Conservation (phyloP, 2,113 vertebrate genomes). For the Ceratotherium simum region DNA sequence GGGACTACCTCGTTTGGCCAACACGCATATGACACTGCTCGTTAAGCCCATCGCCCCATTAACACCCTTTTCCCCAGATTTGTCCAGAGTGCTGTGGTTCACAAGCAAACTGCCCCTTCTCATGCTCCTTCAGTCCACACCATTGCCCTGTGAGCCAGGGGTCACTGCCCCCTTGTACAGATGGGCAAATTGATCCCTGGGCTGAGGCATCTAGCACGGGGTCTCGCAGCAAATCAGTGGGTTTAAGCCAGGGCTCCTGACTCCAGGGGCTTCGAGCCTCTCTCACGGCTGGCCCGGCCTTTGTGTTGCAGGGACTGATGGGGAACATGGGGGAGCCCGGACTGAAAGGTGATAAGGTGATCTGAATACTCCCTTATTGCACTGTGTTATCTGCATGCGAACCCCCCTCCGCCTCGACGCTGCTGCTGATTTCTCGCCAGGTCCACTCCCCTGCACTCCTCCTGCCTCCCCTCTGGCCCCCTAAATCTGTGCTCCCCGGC, state of each 20-base stretch:
- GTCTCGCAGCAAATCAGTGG: not conserved
- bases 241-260: not conserved
- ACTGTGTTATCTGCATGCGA: conserved; percentile 91
- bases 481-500: not conserved
- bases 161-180: not conserved
- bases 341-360: conserved; percentile 99
- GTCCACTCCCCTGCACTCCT: not conserved
- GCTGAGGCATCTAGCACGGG: not conserved
- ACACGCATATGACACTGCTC: fast-evolving
- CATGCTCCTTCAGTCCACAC: not conserved
- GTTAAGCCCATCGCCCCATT: not conserved
- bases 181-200: not conserved
- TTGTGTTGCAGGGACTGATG: conserved; percentile 94
- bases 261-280: not conserved
- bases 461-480: not conserved
- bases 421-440: not conserved
- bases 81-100: not conserved
- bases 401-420: conserved; percentile 16
- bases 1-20: not conserved
- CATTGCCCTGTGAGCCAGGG: not conserved
- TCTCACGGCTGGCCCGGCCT: not conserved
- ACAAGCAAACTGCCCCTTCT: fast-evolving
- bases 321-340: conserved; percentile 98
- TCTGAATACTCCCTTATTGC: conserved; percentile 99
- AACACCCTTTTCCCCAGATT: not conserved